These are phyloP conservation scores for Rhinoderma darwinii DNA, from an alignment of 2,113 vertebrate species.

Conservation along the genomic window DNA sequence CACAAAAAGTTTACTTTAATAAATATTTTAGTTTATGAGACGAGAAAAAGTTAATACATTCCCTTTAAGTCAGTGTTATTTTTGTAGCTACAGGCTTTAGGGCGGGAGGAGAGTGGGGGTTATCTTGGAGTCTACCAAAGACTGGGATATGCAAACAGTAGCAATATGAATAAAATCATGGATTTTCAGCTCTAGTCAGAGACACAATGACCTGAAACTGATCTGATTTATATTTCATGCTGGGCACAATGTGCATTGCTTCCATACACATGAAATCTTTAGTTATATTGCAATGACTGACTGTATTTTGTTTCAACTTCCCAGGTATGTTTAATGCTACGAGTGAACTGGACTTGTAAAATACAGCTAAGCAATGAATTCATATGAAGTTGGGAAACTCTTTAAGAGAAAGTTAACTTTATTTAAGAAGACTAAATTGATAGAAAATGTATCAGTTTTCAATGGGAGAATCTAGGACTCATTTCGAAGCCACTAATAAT, in stretches of 20 bases:
- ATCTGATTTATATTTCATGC: background rate
- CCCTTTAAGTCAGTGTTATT: background rate
- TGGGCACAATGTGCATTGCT: background rate
- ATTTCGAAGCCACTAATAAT: no score
- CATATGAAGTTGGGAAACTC: no score
- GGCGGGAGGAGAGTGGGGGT: background rate
- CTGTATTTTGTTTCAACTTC: background rate
- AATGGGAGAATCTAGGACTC: no score
- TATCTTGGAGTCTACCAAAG: background rate
- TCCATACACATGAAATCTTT: background rate
- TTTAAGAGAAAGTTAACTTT: no score
- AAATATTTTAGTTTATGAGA: background rate
- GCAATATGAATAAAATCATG: background rate
- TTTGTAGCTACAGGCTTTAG: background rate
- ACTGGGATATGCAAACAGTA: background rate
- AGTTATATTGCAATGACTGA: background rate
- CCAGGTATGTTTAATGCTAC: background rate
- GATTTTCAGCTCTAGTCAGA: background rate
- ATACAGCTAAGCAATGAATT: background rate
- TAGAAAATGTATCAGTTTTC: no score
- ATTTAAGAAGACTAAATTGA: no score
- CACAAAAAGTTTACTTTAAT: background rate
- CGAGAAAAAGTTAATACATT: background rate
- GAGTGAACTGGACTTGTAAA: background rate
- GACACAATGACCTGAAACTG: constrained; percentile 5